phyloP scores from a whole-genome alignment of 2,888 invertebrate species.

The Anthophora plumipes region DNA sequence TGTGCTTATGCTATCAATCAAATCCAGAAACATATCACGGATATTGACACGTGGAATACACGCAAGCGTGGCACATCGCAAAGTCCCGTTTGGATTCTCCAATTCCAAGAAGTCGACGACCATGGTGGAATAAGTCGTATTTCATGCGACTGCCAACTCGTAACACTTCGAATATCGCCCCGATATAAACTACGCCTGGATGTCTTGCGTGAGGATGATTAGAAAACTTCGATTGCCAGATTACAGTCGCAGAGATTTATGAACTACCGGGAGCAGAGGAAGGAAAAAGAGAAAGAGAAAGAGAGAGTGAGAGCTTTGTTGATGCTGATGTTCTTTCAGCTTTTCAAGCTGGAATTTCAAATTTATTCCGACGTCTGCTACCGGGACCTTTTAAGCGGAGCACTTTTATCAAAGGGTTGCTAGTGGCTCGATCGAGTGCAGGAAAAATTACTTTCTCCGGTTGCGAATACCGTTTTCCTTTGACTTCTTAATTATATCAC shows the following conservation, averaged over 20 bases:
- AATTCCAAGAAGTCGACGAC: constrained; percentile 53
- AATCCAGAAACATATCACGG: not conserved
- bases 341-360: constrained; percentile 28
- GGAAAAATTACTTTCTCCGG: not conserved
- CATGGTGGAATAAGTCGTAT: constrained; percentile 64
- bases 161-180: constrained; percentile 67
- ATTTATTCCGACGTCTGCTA: constrained; percentile 30
- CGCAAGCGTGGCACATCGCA: constrained; percentile 7
- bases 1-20: constrained; percentile 5
- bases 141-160: constrained; percentile 67
- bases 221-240: constrained; percentile 78
- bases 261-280: constrained; percentile 53
- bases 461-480: not conserved
- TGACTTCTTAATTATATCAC: not conserved
- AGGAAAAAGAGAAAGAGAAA: too few relatives aligned
- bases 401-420: not conserved
- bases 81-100: constrained; percentile 35
- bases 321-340: constrained; percentile 56
- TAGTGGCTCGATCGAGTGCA: not conserved
- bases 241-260: constrained; percentile 72
- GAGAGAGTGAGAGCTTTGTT: constrained; percentile 47
- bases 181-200: constrained; percentile 69
- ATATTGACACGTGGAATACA: constrained; percentile 17
- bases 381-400: constrained; percentile 10
- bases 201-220: constrained; percentile 69